Base-by-base conservation (phyloP, 2,888 invertebrate genomes). In the Microctonus brassicae region DNA sequence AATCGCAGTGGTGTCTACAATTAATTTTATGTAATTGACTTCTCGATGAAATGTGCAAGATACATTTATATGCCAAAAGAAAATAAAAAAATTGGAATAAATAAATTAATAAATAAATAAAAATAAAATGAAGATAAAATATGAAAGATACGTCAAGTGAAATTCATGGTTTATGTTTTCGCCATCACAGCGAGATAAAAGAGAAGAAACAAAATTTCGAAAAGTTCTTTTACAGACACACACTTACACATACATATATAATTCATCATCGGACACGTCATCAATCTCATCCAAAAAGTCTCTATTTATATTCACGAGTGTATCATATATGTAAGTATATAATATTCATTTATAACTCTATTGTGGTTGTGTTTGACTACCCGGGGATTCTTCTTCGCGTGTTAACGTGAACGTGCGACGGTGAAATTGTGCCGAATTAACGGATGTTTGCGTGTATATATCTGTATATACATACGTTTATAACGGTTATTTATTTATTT, bases 261-360 rank as follows among this genome's bases (percentile, higher is more conserved):
- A 76, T 76, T 75, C 73, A 76, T 76, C 75, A 76, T 74, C 63
- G 39, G 61, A 68, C 69, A 66, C 65, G 57, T 60, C 74, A 77
- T 77, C 58, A 77, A 77, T 75, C 74, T 74, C 73, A 61, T 57
- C 52, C 58, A 36, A 62, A 73, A 64, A 72, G 53, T 74, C 70
- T 74, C 73, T 70, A 67, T 72, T 70, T 47, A 47, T 17, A 47
- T 47, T 47, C 17, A 17, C 47, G 4, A 47, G 3, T 17, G 7
- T 47, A 20, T 39, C 13, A n/a, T 39, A n/a, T 36, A n/a, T 39
- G 6, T 4, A 36, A 11, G 13, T 36, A 36, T 4, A 36, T 36
- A 11, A 36, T 36, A 36, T 13, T 36, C 11, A 36, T 36, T 36
- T 36, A 36, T 36, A 42, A n/a, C 42, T n/a, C n/a, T n/a, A n/a